Conservation (phyloP, 2,113 vertebrate genomes). For the Coptodon rendalli region DNA sequence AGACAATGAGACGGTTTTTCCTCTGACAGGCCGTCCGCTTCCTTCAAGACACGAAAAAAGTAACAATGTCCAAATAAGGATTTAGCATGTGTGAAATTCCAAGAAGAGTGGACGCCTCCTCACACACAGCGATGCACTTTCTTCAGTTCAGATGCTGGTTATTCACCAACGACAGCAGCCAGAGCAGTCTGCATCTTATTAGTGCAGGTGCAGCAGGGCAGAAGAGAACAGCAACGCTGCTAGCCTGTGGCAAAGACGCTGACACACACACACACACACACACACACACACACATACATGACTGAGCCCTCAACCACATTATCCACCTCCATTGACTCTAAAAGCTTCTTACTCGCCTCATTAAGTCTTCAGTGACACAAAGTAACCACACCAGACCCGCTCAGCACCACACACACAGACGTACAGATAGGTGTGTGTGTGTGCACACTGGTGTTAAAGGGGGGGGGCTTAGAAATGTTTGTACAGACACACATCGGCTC, state of each 20-base stretch:
- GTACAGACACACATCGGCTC: conserved; percentile 33
- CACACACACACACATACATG: conserved; percentile 11
- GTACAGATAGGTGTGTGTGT: conserved; percentile 1
- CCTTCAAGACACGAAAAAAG: not conserved
- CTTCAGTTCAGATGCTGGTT: not conserved
- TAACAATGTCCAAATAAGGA: not conserved
- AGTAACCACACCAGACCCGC: conserved; percentile 56
- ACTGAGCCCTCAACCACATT: conserved; percentile 59
- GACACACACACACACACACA: not conserved
- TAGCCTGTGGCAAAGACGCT: conserved; percentile 28
- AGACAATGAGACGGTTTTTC: not conserved
- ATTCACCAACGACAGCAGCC: not conserved
- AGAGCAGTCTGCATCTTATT: conserved; percentile 7
- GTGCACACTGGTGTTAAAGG: not conserved
- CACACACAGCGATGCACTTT: not conserved
- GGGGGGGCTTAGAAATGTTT: not conserved
- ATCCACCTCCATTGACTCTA: conserved; percentile 73
- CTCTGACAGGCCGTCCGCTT: not conserved
- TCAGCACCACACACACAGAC: conserved; percentile 8
- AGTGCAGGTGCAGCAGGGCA: conserved; percentile 41
- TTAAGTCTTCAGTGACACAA: conserved; percentile 73
- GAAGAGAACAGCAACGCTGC: conserved; percentile 14
- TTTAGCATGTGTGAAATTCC: not conserved
- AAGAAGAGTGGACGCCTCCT: not conserved
- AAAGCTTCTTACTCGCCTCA: conserved; percentile 74